phyloP scores from a whole-genome alignment of 2,113 vertebrate genomes.

The Catagonus wagneri region DNA sequence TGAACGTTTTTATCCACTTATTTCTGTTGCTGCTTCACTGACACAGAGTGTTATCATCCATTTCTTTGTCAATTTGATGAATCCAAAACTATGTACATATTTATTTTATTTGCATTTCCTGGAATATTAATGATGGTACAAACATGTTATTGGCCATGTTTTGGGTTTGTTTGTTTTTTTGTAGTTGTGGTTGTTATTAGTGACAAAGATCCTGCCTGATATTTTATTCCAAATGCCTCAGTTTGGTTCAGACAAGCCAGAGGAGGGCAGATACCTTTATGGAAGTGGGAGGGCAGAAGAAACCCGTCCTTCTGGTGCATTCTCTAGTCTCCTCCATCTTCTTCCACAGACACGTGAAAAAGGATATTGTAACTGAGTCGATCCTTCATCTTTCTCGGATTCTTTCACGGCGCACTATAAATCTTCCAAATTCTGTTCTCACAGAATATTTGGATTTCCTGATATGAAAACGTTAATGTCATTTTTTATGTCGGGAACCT shows the following conservation, averaged over 20 bases:
- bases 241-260: neutral
- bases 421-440: neutral
- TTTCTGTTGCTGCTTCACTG: neutral
- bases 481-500: neutral
- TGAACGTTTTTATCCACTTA: neutral
- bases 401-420: neutral
- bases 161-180: neutral
- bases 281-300: neutral
- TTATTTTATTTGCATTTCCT: constrained; percentile 36
- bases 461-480: neutral
- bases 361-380: neutral
- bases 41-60: neutral
- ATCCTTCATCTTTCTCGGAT: neutral
- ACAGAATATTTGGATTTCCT: neutral
- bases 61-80: neutral
- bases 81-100: neutral
- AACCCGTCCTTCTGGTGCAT: neutral
- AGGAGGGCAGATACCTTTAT: neutral
- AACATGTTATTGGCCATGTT: neutral
- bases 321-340: neutral
- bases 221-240: neutral
- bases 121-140: neutral
- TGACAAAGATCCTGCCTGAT: neutral
- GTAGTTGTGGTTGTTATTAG: neutral
- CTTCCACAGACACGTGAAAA: neutral